These are phyloP conservation scores for Petrosia ficiformis DNA, from an alignment of 37 sponge, comb jelly and placozoan species.

Conservation along the genomic window DNA sequence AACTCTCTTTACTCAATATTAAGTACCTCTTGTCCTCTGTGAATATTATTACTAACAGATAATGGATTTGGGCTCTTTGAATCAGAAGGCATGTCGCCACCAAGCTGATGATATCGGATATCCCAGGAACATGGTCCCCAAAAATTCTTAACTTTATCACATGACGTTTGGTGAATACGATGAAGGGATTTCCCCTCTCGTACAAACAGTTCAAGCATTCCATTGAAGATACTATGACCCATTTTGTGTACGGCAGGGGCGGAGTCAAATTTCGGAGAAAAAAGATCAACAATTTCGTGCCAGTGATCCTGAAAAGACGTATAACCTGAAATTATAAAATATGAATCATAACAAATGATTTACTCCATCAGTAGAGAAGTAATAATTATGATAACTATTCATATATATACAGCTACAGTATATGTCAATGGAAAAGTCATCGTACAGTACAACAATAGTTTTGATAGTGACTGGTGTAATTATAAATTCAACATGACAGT, in stretches of 20 bases:
- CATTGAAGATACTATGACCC: conserved; percentile 59
- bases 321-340: neutral
- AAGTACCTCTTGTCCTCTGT: conserved; percentile 55
- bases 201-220: conserved; percentile 51
- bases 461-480: too few relatives aligned
- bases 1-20: too few relatives aligned
- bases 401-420: too few relatives aligned
- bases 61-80: conserved; percentile 34
- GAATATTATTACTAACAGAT: conserved; percentile 39
- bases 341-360: neutral
- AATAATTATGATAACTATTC: too few relatives aligned
- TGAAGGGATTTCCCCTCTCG: conserved; percentile 15
- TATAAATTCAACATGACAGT: too few relatives aligned
- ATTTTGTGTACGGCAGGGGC: conserved; percentile 49
- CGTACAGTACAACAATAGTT: too few relatives aligned
- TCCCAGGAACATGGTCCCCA: conserved; percentile 82
- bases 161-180: conserved; percentile 63
- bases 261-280: conserved; percentile 48
- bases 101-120: neutral
- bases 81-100: conserved; percentile 12
- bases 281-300: conserved; percentile 35
- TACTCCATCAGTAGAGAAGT: too few relatives aligned
- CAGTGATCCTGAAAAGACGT: conserved; percentile 27
- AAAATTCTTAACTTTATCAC: conserved; percentile 58
- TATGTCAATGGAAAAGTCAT: too few relatives aligned